Evolutionary conservation across 2,797 vertebrate species (phyloP), one percentile per base, ranked within the genome.

Genomic region (Streptopelia turtur): DNA sequence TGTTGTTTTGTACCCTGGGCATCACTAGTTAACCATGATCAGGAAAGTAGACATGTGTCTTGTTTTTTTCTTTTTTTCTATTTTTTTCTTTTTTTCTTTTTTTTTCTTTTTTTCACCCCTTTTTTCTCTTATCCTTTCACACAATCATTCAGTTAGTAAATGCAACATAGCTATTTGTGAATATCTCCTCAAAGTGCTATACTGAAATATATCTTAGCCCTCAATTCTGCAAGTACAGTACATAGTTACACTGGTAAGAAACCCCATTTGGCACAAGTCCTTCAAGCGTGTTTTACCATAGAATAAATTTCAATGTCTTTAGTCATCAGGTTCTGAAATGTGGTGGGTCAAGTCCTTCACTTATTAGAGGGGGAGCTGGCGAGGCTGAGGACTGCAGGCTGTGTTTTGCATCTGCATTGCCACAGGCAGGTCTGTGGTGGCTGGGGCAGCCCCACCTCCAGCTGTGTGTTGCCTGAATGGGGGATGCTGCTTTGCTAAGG

Each of bases 41-140:
- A 94, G 94, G 83, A 94, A 97, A 97, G 83, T 53, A 95, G 74
- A 87, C 47, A 59, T 66, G 45, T 88, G 94, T 97, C 57, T 77
- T 64, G 11, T 20, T 20, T 45, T 45, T 45, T 16, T 6, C 1
- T 2, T 2, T 2, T 4, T 41, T n/a, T n/a, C n/a, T n/a, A n/a
- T n/a, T n/a, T n/a, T n/a, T n/a, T n/a, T n/a, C n/a, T n/a, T n/a
- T 74, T 4, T 2, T 5, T 8, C 1, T 5, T 37, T 37, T 37
- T 37, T 37, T 5, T 2, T 5, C 7, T 1, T 5, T 37, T 37
- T 37, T 37, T 10, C 11, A 37, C 37, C 37, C 11, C 8, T 21
- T 47, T 86, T 75, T 64, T 35, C 30, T 90, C 22, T 18, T 72
- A 41, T 84, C 20, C 76, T 8, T 53, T 89, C 41, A 78, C 31